Evolutionary conservation across 2,113 vertebrate species (phyloP).

Genomic region (Podilymbus podiceps): DNA sequence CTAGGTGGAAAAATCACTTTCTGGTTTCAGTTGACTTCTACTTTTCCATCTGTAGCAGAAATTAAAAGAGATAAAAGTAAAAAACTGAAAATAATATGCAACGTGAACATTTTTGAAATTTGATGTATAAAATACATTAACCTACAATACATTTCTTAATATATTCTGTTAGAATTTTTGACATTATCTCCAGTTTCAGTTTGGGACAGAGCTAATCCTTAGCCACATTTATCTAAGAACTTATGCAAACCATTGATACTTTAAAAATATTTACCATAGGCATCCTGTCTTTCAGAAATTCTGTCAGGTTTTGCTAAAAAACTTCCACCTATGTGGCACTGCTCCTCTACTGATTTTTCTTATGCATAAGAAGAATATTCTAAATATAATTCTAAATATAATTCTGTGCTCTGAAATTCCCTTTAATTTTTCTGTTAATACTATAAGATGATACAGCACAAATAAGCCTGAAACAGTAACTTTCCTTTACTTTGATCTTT

Average conservation of each 20-base stretch:
- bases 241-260: background rate
- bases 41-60: background rate
- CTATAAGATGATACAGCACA: background rate
- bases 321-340: background rate
- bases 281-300: background rate
- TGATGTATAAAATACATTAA: background rate
- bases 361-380: background rate
- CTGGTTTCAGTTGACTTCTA: background rate
- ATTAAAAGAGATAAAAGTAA: background rate
- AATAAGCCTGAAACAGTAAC: background rate
- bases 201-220: background rate
- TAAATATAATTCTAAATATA: background rate
- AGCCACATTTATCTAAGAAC: background rate
- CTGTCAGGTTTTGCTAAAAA: background rate
- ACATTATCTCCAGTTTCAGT: background rate
- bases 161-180: background rate
- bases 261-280: background rate
- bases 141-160: background rate
- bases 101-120: background rate
- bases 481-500: background rate
- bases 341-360: background rate
- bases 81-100: background rate
- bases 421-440: background rate
- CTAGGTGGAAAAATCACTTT: background rate
- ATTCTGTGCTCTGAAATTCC: background rate